A percentile compares a stretch with the other conserved stretches of the same genome.
Evolutionary conservation across 1,140 invertebrate species (phyloP).

Genomic region (Drosophila pectinifera): DNA sequence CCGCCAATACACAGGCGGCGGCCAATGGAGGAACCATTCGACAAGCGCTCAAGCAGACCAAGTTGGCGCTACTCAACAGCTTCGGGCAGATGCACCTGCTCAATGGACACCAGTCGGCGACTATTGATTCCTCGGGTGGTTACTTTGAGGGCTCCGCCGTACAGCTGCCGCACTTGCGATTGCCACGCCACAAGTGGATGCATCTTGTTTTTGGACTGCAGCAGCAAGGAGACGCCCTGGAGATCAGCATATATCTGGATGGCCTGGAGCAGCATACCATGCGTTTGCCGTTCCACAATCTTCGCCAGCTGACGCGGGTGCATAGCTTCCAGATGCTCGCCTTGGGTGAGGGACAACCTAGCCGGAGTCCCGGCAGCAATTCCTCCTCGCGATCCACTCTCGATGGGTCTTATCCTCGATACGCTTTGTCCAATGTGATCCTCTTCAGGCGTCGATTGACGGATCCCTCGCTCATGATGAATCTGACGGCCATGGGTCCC

Average conservation of each 20-base stretch:
- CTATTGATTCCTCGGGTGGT: constrained; percentile 32
- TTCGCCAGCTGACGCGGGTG: constrained; percentile 43
- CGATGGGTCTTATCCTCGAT: constrained; percentile 55
- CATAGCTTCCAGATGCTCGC: constrained; percentile 75
- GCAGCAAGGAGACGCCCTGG: constrained; percentile 53
- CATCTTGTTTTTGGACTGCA: constrained; percentile 72
- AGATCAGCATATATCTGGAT: constrained; percentile 66
- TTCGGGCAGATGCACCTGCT: constrained; percentile 80
- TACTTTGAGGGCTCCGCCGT: constrained; percentile 61
- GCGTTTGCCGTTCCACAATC: constrained; percentile 60
- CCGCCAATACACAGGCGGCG: constrained; percentile 15
- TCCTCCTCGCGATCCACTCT: constrained; percentile 64
- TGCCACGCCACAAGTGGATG: constrained; percentile 76
- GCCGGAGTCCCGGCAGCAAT: constrained; percentile 47
- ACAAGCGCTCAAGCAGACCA: constrained; percentile 78
- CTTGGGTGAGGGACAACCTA: constrained; percentile 62
- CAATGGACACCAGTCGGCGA: constrained; percentile 48
- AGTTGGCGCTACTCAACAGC: constrained; percentile 74
- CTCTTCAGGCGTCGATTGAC: constrained; percentile 66
- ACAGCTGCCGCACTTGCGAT: constrained; percentile 60
- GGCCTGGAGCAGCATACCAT: constrained; percentile 72
- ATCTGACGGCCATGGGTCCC: constrained; percentile 79
- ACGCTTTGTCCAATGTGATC: constrained; percentile 70
- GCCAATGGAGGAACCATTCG: constrained; percentile 55
- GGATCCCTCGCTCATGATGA: constrained; percentile 57